Evolutionary conservation across 2,797 vertebrate species (phyloP).

Genomic region (Acipenser transmontanus): DNA sequence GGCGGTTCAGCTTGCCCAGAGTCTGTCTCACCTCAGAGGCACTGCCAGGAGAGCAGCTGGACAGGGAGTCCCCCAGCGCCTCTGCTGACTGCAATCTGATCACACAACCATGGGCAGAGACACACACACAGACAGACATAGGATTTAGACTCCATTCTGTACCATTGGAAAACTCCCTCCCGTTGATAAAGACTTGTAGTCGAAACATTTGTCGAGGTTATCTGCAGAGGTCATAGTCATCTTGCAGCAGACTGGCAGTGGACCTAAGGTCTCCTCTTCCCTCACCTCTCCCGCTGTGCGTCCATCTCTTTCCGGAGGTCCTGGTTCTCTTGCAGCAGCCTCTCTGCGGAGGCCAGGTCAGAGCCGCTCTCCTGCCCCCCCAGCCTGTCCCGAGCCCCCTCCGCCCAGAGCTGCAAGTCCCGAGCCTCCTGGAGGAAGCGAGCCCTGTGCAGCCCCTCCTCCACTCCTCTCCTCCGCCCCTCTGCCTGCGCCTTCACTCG

Average conservation of each 20-base stretch:
- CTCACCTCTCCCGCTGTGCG: slow-evolving; percentile 65
- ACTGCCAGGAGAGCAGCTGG: slow-evolving; percentile 23
- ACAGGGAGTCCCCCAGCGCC: slow-evolving; percentile 45
- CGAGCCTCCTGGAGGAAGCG: slow-evolving; percentile 62
- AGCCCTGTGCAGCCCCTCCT: slow-evolving; percentile 47
- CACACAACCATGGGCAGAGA: neutral
- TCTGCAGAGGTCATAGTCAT: neutral
- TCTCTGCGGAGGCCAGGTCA: slow-evolving; percentile 62
- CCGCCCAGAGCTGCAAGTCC: slow-evolving; percentile 58
- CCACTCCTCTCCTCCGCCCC: slow-evolving; percentile 39
- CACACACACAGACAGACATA: neutral
- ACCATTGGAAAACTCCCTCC: too few species aligned
- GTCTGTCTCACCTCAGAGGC: slow-evolving; percentile 44
- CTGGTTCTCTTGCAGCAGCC: slow-evolving; percentile 60
- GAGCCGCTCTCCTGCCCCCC: slow-evolving; percentile 51
- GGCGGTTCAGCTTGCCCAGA: slow-evolving; percentile 48
- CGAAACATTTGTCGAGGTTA: too few species aligned
- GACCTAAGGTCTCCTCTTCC: slow-evolving; percentile 4
- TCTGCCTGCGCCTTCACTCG: slow-evolving; percentile 49
- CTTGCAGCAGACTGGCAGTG: neutral
- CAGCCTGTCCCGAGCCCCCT: slow-evolving; percentile 53
- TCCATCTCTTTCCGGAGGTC: slow-evolving; percentile 67
- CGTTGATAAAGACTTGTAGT: too few species aligned
- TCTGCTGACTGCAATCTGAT: slow-evolving; percentile 44
- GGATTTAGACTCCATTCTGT: too few species aligned